phyloP scores from a whole-genome alignment of 2,797 vertebrate genomes.

The Rhabdomys pumilio region DNA sequence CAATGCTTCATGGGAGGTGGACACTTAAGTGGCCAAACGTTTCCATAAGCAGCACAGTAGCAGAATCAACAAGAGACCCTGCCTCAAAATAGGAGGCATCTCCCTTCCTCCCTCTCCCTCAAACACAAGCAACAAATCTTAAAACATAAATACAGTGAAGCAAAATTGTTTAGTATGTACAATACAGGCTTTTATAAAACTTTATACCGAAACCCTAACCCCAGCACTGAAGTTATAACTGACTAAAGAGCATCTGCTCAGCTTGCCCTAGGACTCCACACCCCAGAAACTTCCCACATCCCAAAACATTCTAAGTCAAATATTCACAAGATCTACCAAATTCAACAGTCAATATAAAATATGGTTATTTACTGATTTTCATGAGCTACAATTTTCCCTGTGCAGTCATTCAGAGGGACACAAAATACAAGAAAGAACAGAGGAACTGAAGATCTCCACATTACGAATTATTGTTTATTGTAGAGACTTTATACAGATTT shows the following conservation, averaged over 20 bases:
- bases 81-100: neutral
- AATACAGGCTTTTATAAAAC: neutral
- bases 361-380: neutral
- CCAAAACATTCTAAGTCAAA: neutral
- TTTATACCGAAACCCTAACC: neutral
- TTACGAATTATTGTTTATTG: neutral
- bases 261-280: neutral
- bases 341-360: slow-evolving; percentile 1
- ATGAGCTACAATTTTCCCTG: neutral
- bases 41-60: neutral
- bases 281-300: neutral
- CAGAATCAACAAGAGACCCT: too few species aligned
- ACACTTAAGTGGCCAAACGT: neutral
- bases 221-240: neutral
- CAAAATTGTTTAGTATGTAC: neutral
- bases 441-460: slow-evolving; percentile 7
- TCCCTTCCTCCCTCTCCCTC: neutral
- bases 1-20: too few species aligned
- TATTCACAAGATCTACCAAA: slow-evolving; percentile 1
- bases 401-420: neutral
- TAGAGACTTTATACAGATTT: slow-evolving; percentile 18
- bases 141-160: neutral
- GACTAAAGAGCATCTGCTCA: neutral
- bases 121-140: neutral
- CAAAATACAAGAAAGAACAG: slow-evolving; percentile 8